Evolutionary conservation across 2,113 vertebrate genomes (phyloP).

Genomic region (Zosterops pallidus): DNA sequence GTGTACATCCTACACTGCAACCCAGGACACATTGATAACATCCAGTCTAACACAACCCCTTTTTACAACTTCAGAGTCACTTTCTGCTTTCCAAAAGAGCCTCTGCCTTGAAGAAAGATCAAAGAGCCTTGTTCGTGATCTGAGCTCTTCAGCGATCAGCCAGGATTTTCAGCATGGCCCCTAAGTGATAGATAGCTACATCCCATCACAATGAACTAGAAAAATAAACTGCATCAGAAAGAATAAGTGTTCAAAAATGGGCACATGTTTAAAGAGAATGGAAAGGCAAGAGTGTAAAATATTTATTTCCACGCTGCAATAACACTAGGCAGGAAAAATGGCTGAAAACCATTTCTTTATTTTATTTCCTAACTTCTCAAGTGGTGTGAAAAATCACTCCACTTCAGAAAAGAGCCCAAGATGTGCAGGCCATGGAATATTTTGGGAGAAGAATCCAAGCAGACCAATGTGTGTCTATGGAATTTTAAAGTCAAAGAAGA

Average conservation of each 20-base stretch:
- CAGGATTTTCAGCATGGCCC: background rate
- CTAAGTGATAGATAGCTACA: background rate
- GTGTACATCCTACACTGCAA: no score
- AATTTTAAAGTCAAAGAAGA: background rate
- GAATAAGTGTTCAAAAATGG: background rate
- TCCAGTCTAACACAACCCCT: background rate
- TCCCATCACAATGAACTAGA: background rate
- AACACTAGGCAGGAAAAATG: background rate
- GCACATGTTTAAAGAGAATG: background rate
- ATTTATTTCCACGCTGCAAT: rapidly evolving
- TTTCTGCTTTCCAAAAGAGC: background rate
- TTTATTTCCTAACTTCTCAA: background rate
- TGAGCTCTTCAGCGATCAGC: background rate
- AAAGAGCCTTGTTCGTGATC: background rate
- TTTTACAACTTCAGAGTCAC: background rate
- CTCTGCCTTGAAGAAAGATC: background rate
- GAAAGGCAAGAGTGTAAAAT: background rate
- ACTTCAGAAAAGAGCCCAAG: background rate
- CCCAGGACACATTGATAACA: background rate
- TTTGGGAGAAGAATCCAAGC: background rate
- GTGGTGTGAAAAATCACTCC: background rate
- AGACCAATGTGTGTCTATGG: background rate
- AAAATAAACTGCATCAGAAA: background rate
- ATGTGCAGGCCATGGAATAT: background rate
- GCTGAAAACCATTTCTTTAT: background rate